phyloP scores from a whole-genome alignment of 2,888 invertebrate species.

The Mimachlamys varia region DNA sequence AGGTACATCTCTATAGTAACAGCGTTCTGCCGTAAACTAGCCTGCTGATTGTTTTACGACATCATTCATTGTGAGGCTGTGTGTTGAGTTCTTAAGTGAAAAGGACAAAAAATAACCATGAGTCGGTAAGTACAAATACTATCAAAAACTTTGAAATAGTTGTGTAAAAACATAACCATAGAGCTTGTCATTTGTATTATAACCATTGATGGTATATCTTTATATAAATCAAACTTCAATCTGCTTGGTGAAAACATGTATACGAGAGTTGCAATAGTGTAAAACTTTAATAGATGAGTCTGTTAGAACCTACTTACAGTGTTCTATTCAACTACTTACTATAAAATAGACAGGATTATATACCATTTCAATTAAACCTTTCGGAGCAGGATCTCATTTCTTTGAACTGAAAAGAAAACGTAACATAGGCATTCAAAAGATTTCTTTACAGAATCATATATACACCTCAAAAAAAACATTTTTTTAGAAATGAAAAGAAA shows the following conservation, averaged over 20 bases:
- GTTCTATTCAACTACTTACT: neutral
- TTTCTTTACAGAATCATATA: neutral
- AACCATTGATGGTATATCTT: neutral
- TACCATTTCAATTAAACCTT: no score
- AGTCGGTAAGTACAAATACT: constrained; percentile 13
- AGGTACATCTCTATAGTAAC: constrained; percentile 54
- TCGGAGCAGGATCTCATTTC: neutral
- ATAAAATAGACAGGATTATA: no score
- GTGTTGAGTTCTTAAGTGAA: neutral
- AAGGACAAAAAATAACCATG: neutral
- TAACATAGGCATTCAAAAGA: neutral
- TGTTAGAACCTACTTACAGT: neutral
- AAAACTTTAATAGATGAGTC: neutral
- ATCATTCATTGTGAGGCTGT: constrained; percentile 3
- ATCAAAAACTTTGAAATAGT: neutral
- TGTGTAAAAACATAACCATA: neutral
- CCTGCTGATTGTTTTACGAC: constrained; percentile 37
- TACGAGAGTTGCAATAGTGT: neutral
- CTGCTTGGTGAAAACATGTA: neutral
- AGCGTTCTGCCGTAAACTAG: constrained; percentile 42
- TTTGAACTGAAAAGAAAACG: neutral
- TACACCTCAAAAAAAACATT: neutral
- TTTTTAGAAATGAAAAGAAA: neutral
- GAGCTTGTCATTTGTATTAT: neutral
- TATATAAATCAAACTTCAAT: neutral